Conservation (phyloP, 2,113 vertebrate species). For the Baryphthengus martii region DNA sequence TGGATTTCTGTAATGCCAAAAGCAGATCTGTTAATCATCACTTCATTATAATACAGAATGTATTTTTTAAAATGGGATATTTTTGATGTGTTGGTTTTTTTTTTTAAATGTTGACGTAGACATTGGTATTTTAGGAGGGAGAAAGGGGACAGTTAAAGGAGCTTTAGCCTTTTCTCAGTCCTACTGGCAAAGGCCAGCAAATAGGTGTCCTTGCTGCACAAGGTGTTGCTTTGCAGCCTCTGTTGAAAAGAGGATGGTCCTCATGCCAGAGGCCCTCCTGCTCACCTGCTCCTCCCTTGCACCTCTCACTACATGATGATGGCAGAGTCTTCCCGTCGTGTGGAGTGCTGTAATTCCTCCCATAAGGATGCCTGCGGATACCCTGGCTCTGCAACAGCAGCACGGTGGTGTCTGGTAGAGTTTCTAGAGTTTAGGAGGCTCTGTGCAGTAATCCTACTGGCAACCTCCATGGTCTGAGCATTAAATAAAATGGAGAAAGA, state of each 20-base stretch:
- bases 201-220: neutral
- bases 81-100: neutral
- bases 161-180: neutral
- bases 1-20: neutral
- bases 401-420: neutral
- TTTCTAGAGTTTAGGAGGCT: neutral
- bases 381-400: neutral
- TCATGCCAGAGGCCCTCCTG: neutral
- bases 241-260: neutral
- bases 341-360: neutral
- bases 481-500: neutral
- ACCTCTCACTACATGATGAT: neutral
- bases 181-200: neutral
- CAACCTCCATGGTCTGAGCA: neutral
- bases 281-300: neutral
- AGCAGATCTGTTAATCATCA: neutral
- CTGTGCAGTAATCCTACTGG: neutral
- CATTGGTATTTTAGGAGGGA: neutral
- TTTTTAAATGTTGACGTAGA: neutral
- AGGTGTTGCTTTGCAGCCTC: neutral
- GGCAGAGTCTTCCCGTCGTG: neutral
- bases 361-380: accelerated
- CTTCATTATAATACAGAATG: too few species aligned
- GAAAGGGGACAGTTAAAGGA: neutral
- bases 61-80: too few species aligned